A percentile compares a stretch with the other conserved stretches of the same genome.
These are phyloP conservation scores for Columba guinea DNA, from an alignment of 2,797 vertebrate species.

Conservation along the genomic window DNA sequence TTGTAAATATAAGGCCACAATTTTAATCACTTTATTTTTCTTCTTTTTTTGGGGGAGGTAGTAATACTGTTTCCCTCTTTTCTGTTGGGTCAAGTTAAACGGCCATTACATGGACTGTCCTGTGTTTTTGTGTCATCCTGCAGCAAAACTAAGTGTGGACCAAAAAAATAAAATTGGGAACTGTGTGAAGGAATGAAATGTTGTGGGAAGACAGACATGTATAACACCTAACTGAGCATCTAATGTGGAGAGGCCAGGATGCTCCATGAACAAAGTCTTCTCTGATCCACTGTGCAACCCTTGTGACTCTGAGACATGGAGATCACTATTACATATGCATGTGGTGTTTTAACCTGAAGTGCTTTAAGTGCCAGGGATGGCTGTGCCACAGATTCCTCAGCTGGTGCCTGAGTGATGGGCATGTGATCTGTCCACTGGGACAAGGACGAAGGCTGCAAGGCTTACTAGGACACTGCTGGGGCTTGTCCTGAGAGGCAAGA, in stretches of 20 bases:
- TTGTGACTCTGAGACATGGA: background rate
- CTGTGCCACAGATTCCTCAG: background rate
- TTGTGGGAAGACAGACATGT: background rate
- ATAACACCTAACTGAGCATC: background rate
- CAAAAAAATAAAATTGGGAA: background rate
- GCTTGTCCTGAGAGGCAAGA: background rate
- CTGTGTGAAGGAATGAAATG: background rate
- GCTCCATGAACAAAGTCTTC: background rate
- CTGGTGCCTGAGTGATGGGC: background rate
- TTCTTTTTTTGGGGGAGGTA: background rate
- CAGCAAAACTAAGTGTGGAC: background rate
- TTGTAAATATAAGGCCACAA: background rate
- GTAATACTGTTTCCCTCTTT: background rate
- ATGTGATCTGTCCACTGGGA: background rate
- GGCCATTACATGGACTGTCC: background rate
- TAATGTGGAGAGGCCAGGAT: background rate
- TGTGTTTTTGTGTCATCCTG: background rate
- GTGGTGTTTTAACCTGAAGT: background rate
- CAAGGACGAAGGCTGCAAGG: background rate
- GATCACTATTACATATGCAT: background rate
- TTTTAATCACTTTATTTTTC: background rate
- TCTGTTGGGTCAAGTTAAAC: background rate
- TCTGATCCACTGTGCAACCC: background rate
- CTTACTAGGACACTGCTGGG: background rate
- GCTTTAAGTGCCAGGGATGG: background rate